Conservation (phyloP, 2,113 vertebrate species). For the Nyctereutes procyonoides region DNA sequence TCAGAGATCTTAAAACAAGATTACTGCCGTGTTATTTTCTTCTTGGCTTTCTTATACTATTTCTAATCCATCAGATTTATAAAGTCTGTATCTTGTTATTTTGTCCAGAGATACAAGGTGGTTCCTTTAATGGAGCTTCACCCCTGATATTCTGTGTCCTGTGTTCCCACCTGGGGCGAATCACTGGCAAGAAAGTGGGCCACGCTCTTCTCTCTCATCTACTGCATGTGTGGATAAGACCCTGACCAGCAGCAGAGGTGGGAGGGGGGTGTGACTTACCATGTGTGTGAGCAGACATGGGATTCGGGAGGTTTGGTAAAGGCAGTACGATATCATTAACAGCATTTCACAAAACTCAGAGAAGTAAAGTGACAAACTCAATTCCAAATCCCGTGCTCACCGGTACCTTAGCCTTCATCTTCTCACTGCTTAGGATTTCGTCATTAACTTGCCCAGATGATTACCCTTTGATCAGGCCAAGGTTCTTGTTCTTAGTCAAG, state of each 20-base stretch:
- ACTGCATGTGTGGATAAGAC: neutral
- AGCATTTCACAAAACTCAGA: neutral
- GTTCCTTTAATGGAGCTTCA: neutral
- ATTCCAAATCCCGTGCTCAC: neutral
- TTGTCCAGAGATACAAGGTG: neutral
- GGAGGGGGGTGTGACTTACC: neutral
- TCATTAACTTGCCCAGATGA: constrained; percentile 60
- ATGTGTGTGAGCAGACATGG: neutral
- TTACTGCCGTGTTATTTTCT: neutral
- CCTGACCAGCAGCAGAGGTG: neutral
- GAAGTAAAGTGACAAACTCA: neutral
- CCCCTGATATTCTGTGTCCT: neutral
- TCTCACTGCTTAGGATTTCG: constrained; percentile 11
- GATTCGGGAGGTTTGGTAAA: neutral
- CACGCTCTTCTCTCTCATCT: neutral
- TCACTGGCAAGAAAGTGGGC: neutral
- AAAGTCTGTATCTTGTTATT: neutral
- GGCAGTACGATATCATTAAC: neutral
- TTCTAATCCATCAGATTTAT: neutral
- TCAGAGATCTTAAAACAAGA: constrained; percentile 2
- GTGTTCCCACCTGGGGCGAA: neutral
- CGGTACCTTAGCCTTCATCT: neutral
- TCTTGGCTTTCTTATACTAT: neutral
- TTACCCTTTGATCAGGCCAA: constrained; percentile 60
- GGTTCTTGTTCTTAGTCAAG: constrained; percentile 67